Evolutionary conservation across 2,797 vertebrate genomes (phyloP).

Genomic region (Ammospiza maritima): DNA sequence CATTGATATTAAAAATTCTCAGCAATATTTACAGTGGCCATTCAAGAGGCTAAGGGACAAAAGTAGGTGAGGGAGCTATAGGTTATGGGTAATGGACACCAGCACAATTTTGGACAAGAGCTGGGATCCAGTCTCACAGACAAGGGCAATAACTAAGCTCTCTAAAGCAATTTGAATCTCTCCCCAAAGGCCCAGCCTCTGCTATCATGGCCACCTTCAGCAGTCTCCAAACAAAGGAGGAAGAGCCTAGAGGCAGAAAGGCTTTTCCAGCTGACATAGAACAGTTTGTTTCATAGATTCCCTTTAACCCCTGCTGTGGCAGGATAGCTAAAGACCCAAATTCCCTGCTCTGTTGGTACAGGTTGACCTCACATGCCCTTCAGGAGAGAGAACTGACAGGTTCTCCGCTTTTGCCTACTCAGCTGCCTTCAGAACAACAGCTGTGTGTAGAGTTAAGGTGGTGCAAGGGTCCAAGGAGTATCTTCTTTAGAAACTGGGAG

Average conservation of each 20-base stretch:
- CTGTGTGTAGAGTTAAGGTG: neutral
- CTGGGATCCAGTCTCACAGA: neutral
- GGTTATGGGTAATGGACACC: neutral
- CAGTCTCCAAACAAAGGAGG: constrained; percentile 39
- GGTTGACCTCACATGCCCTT: constrained; percentile 24
- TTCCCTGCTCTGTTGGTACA: constrained; percentile 4
- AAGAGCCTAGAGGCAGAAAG: constrained; percentile 37
- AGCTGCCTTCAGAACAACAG: neutral
- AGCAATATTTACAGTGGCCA: neutral
- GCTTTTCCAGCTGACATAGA: constrained; percentile 26
- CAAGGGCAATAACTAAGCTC: neutral
- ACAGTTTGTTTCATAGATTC: constrained; percentile 7
- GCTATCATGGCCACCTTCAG: neutral
- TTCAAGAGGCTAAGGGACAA: neutral
- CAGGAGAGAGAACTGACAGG: neutral
- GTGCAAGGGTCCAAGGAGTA: neutral
- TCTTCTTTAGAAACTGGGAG: neutral
- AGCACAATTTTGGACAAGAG: neutral
- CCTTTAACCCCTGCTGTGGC: constrained; percentile 29
- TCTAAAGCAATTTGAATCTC: neutral
- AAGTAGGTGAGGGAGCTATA: neutral
- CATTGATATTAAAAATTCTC: neutral
- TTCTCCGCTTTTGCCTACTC: neutral
- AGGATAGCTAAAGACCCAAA: constrained; percentile 39
- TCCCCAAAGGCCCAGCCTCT: neutral